These are phyloP conservation scores for Eueremaeus valkanovi DNA, from an alignment of 2,888 invertebrate species.

Conservation along the genomic window DNA sequence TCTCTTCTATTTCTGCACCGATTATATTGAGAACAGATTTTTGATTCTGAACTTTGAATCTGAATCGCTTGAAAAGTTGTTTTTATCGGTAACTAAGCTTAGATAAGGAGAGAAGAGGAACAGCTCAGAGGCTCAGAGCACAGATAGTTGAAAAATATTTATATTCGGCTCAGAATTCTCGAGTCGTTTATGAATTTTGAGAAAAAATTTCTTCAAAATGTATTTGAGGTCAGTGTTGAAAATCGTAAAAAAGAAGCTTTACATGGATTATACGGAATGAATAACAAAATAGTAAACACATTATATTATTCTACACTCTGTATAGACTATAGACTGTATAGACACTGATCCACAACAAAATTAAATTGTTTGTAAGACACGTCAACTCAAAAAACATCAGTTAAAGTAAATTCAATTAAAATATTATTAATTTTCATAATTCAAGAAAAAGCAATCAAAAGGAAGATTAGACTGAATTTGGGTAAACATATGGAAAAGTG, in stretches of 20 bases:
- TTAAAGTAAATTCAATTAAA: background rate
- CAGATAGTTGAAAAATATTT: constrained; percentile 4
- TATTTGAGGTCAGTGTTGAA: no score
- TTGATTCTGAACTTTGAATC: constrained; percentile 27
- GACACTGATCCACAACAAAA: background rate
- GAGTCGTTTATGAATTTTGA: background rate
- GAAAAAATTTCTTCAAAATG: background rate
- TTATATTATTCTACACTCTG: no score
- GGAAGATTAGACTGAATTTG: constrained; percentile 15
- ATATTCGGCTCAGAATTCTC: background rate
- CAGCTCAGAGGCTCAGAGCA: constrained; percentile 16
- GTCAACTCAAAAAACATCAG: background rate
- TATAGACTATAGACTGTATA: background rate
- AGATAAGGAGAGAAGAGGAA: constrained; percentile 7
- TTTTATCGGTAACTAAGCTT: constrained; percentile 26
- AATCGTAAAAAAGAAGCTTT: no score
- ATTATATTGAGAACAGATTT: background rate
- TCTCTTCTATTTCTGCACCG: background rate
- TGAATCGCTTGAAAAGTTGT: constrained; percentile 4
- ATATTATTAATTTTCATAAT: background rate
- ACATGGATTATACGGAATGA: no score
- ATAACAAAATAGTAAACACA: no score
- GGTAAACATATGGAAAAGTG: background rate
- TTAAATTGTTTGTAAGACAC: background rate
- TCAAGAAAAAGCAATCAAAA: background rate